Evolutionary conservation across 2,113 vertebrate genomes (phyloP), one percentile per base, ranked within the genome.

Genomic region (Callaeas wilsoni): DNA sequence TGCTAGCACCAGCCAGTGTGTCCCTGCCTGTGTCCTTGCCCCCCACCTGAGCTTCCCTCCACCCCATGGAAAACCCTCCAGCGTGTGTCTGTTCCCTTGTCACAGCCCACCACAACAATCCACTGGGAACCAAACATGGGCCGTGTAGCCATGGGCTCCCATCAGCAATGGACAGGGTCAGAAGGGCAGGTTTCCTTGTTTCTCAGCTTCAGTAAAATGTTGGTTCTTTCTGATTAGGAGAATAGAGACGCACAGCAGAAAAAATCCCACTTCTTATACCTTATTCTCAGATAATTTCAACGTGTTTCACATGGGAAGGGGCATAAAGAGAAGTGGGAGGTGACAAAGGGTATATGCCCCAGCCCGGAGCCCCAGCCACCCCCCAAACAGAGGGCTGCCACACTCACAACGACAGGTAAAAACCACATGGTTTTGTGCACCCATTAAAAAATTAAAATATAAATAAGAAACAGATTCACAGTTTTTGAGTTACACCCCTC

Each of bases 31-130:
- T 14, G 16, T 18, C 46, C 49, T 18, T 12, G 30, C 3, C 4
- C 33, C 5, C 35, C 2, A 0, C 18, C 17, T 0, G 0, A n/a
- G 27, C 33, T 35, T n/a, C 17, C 21, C 35, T n/a, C 30, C 25
- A 4, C 25, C 21, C 37, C 22, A 7, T 7, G 18, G 30, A 47
- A 70, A 46, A 22, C 37, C 13, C 27, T 27, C 23, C 49, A 26
- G 5, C 5, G 0, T 1, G 7, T 7, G 15, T 42, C 44, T 63
- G 71, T 25, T 42, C 46, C 68, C 13, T 25, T 22, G 41, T 29
- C 64, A 42, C 21, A 44, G 44, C 11, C 14, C n/a, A 29, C 2
- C 20, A 35, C 5, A 6, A n/a, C 10, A 7, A 6, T 6, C 11
- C 37, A 9, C 32, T 21, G 37, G 46, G 37, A 52, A 3, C 8